These are phyloP conservation scores for Chymomyza caudatula DNA, from an alignment of 2,888 invertebrate species.

Conservation along the genomic window DNA sequence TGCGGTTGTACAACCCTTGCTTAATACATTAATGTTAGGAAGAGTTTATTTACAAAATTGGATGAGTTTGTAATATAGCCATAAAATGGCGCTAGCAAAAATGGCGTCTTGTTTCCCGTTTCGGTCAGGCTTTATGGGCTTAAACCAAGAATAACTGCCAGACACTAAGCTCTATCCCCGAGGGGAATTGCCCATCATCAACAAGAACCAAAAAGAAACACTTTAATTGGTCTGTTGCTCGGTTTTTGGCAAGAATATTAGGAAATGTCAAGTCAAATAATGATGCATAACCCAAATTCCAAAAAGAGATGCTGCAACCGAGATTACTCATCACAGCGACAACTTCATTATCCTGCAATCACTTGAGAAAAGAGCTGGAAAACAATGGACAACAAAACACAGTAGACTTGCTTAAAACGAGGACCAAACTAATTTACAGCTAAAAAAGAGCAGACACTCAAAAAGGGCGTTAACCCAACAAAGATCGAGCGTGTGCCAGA, in stretches of 20 bases:
- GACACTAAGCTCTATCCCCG: not conserved
- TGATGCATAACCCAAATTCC: slow-evolving; percentile 57
- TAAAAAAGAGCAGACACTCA: not conserved
- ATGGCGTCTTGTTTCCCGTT: not conserved
- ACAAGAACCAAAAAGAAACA: not conserved
- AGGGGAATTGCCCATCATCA: not conserved
- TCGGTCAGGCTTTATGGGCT: not conserved
- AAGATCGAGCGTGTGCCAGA: not conserved
- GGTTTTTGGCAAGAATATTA: slow-evolving; percentile 21
- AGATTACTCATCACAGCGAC: not conserved
- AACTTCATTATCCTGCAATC: not conserved
- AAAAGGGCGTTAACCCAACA: not conserved
- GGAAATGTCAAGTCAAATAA: slow-evolving; percentile 61
- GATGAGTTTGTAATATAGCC: not conserved
- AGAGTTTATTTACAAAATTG: not conserved
- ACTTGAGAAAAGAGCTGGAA: not conserved
- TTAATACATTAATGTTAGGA: not conserved
- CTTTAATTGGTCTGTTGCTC: not conserved
- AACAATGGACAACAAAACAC: not conserved
- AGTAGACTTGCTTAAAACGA: too few relatives aligned
- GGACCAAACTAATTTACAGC: slow-evolving; percentile 1
- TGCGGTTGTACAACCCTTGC: not conserved
- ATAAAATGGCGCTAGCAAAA: not conserved
- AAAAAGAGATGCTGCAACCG: not conserved
- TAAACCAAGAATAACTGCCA: not conserved